A percentile compares a stretch with the other conserved stretches of the same genome.
Conservation (phyloP, 2,797 vertebrate species). For the Myripristis murdjan region DNA sequence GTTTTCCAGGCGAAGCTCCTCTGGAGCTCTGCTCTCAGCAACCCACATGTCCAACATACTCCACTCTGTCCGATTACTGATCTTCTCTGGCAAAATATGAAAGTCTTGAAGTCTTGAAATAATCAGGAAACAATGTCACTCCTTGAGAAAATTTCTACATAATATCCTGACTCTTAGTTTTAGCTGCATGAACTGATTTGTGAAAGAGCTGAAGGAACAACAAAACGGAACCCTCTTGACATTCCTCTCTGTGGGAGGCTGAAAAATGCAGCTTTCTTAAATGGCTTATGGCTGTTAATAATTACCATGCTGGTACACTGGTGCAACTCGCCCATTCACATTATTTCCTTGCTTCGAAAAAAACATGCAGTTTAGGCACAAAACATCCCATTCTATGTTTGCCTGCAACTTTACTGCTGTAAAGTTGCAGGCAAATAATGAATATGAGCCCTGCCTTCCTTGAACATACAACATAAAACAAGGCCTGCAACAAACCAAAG, state of each 20-base stretch:
- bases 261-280: slow-evolving; percentile 49
- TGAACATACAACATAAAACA: slow-evolving; percentile 16
- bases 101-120: not conserved
- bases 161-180: not conserved
- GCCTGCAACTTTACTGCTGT: not conserved
- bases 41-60: slow-evolving; percentile 53
- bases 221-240: slow-evolving; percentile 10
- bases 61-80: slow-evolving; percentile 5
- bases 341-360: slow-evolving; percentile 28
- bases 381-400: slow-evolving; percentile 23
- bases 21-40: slow-evolving; percentile 31
- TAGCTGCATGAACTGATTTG: slow-evolving; percentile 6
- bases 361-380: slow-evolving; percentile 5
- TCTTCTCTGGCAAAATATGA: slow-evolving; percentile 5
- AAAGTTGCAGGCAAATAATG: slow-evolving; percentile 78
- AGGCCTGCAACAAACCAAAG: slow-evolving; percentile 31
- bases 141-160: not conserved
- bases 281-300: slow-evolving; percentile 81
- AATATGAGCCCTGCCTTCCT: slow-evolving; percentile 21
- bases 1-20: slow-evolving; percentile 34
- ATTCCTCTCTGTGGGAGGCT: slow-evolving; percentile 65
- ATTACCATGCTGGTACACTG: slow-evolving; percentile 74
- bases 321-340: slow-evolving; percentile 44
- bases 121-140: not conserved
- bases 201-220: slow-evolving; percentile 8